phyloP scores from a whole-genome alignment of 2,797 vertebrate species.

The Smutsia gigantea region DNA sequence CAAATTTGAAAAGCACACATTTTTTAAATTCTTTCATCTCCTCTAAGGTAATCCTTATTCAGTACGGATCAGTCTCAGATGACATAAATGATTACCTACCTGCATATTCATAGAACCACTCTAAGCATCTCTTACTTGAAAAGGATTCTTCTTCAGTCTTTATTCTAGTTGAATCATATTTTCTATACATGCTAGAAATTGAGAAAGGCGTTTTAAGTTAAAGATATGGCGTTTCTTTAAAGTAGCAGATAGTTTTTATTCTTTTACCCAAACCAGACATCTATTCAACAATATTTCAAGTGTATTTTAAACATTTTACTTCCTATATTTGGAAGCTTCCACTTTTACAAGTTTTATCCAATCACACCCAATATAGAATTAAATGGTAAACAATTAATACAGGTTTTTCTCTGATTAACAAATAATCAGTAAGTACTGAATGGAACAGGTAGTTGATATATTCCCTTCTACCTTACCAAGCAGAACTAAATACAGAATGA shows the following conservation, averaged over 20 bases:
- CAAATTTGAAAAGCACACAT: background rate
- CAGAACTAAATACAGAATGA: constrained; percentile 27
- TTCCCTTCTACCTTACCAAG: background rate
- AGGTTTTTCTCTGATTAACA: background rate
- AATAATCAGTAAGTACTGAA: background rate
- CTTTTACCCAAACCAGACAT: constrained; percentile 11
- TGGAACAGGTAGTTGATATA: background rate
- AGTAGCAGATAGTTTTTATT: constrained; percentile 36
- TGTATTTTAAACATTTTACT: constrained; percentile 25
- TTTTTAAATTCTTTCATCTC: background rate
- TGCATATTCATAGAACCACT: constrained; percentile 99
- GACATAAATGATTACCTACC: constrained; percentile 86
- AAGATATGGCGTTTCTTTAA: constrained; percentile 25
- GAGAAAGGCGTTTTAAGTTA: constrained; percentile 67
- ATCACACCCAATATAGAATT: background rate
- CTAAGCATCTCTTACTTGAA: constrained; percentile 98
- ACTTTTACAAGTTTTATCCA: constrained; percentile 3
- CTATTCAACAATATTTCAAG: constrained; percentile 25
- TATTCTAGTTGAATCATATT: constrained; percentile 95
- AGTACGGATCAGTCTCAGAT: background rate
- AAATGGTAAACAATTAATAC: constrained; percentile 8
- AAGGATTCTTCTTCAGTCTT: constrained; percentile 96
- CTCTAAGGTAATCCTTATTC: background rate
- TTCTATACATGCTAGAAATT: constrained; percentile 94
- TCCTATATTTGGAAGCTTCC: background rate